Conservation (phyloP, 92 coral and sea anemone species). For the Epizoanthus stellaris region DNA sequence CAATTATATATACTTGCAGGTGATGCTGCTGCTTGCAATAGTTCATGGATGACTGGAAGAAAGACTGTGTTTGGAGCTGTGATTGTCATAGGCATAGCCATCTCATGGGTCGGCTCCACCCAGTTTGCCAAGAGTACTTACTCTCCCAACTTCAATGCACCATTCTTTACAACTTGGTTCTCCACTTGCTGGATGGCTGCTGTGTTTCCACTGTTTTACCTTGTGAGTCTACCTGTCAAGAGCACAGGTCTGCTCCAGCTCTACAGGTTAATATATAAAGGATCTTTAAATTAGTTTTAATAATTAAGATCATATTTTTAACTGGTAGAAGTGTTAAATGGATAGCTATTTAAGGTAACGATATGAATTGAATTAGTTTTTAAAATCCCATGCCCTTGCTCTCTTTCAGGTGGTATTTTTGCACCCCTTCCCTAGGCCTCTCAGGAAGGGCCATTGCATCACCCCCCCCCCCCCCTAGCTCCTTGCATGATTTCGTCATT, state of each 20-base stretch:
- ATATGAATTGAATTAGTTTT: no score
- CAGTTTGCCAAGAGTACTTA: slow-evolving; percentile 69
- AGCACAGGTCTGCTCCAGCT: slow-evolving; percentile 15
- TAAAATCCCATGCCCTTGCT: no score
- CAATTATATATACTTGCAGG: neutral
- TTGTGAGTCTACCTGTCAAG: slow-evolving; percentile 3
- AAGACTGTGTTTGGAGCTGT: slow-evolving; percentile 45
- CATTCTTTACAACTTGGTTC: slow-evolving; percentile 61
- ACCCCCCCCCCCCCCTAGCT: no score
- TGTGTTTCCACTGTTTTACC: slow-evolving; percentile 43
- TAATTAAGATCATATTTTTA: no score
- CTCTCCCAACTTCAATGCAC: slow-evolving; percentile 52
- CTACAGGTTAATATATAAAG: slow-evolving; percentile 3
- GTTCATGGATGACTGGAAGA: slow-evolving; percentile 11
- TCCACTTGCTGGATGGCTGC: slow-evolving; percentile 55
- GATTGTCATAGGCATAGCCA: slow-evolving; percentile 54
- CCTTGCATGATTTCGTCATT: no score
- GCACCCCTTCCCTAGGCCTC: no score
- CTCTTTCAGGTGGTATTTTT: no score
- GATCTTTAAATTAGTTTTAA: neutral
- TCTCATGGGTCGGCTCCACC: slow-evolving; percentile 60
- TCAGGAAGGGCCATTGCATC: no score
- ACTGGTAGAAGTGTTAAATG: no score
- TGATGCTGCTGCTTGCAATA: slow-evolving; percentile 3
- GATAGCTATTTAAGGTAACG: no score